Evolutionary conservation across 2,797 vertebrate genomes (phyloP).

Genomic region (Enteromius paludinosus): DNA sequence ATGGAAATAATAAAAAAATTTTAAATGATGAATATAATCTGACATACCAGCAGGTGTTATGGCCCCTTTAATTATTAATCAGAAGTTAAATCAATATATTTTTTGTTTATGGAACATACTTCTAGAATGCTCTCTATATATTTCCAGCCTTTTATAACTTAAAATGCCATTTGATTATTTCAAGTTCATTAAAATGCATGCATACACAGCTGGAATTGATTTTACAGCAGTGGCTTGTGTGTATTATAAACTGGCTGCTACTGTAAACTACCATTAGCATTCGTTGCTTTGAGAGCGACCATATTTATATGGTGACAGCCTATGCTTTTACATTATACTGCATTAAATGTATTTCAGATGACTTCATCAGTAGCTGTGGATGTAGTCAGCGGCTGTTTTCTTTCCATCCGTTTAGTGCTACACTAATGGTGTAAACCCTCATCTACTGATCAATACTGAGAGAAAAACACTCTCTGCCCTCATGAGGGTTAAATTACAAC

Average conservation of each 20-base stretch:
- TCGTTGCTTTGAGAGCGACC: neutral
- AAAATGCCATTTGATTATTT: neutral
- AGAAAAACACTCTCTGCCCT: slow-evolving; percentile 26
- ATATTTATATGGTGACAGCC: neutral
- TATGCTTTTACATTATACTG: neutral
- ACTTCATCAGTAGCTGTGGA: neutral
- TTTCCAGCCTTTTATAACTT: neutral
- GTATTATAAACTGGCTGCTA: neutral
- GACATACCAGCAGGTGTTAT: neutral
- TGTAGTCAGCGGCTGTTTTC: slow-evolving; percentile 13
- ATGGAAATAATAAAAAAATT: neutral
- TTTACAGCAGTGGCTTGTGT: neutral
- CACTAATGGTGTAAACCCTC: slow-evolving; percentile 28
- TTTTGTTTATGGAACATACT: neutral
- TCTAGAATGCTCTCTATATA: neutral
- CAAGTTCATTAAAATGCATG: neutral
- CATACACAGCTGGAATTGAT: neutral
- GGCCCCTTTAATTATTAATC: neutral
- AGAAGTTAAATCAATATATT: neutral
- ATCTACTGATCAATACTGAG: slow-evolving; percentile 43
- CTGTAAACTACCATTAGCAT: neutral
- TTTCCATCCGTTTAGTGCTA: slow-evolving; percentile 21
- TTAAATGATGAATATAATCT: neutral
- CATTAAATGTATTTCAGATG: neutral
- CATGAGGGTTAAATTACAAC: slow-evolving; percentile 35